Base-by-base conservation (phyloP, 37 sponge, comb jelly and placozoan genomes). In the Agelas oroides region DNA sequence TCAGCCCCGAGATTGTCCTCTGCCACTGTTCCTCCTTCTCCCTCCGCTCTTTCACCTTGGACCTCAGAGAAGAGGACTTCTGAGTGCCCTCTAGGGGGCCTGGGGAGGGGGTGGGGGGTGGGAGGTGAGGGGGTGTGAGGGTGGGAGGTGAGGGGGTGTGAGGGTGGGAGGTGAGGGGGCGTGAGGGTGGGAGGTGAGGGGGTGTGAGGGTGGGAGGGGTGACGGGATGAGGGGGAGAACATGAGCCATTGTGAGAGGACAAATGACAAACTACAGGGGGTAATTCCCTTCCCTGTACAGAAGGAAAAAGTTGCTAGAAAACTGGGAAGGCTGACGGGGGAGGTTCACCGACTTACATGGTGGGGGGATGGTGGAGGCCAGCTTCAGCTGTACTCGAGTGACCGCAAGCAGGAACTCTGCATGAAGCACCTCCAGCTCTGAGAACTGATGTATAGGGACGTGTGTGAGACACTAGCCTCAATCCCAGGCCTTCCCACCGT, bases 351-450 rank as follows among this genome's bases (percentile, higher is more conserved):
- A n/a, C 90, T 83, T 63, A 84, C 84, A 23, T 57, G 83, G 81
- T 40, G 89, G 93, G 53, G 90, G 89, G 1, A 80, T 62, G 24
- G 93, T 93, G 27, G 82, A 63, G 2, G 89, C 86, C 59, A 93
- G 68, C 66, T 93, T 93, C 40, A 88, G 65, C 14, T 71, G 34
- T 38, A 93, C 66, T 63, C 93, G 54, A 13, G 70, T 65, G 28
- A 66, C 34, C 40, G 86, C 41, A 35, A 35, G 57, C 6, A 81
- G 55, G 6, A 86, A 77, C 40, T 93, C 89, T 23, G 76, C 71
- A 56, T 93, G 93, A 11, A 84, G 30, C 32, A 77, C n/a, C 38
- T 32, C 65, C 57, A 84, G 37, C 39, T 77, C 85, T 24, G 69
- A 16, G 19, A 36, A 39, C 52, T 75, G 30, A n/a, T n/a, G n/a